phyloP scores from a whole-genome alignment of 2,888 invertebrate species.

The Scaptomyza flava region DNA sequence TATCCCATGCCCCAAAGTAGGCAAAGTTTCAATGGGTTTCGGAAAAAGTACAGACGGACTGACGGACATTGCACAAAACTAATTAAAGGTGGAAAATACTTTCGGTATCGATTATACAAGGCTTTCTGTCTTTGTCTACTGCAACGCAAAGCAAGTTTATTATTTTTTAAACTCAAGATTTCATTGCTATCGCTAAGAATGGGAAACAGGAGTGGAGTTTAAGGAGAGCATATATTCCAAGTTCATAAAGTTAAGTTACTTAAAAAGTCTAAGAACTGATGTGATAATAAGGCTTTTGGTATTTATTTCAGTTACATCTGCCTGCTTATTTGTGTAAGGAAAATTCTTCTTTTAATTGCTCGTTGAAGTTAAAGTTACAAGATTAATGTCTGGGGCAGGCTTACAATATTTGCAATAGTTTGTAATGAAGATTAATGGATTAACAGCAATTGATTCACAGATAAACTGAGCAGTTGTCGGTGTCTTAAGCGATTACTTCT shows the following conservation, averaged over 20 bases:
- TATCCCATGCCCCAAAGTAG: too few species aligned
- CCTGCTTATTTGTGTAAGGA: neutral
- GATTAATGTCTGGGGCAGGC: neutral
- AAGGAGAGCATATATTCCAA: too few species aligned
- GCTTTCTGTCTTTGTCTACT: too few species aligned
- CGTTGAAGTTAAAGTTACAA: neutral
- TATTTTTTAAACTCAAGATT: too few species aligned
- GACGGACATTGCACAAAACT: too few species aligned
- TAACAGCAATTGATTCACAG: constrained; percentile 23
- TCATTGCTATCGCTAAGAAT: neutral
- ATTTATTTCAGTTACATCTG: neutral
- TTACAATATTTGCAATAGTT: constrained; percentile 7
- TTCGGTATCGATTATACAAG: too few species aligned
- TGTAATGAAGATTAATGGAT: constrained; percentile 16
- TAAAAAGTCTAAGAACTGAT: neutral
- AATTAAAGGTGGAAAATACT: too few species aligned
- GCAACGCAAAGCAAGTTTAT: too few species aligned
- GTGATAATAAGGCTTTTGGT: neutral
- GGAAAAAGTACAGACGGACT: too few species aligned
- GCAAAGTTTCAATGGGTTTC: too few species aligned
- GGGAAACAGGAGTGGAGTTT: too few species aligned
- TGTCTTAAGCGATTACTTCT: neutral
- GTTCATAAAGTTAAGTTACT: neutral
- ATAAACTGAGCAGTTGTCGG: constrained; percentile 7
- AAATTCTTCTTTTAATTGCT: neutral